Evolutionary conservation across 2,888 invertebrate genomes (phyloP), one percentile per base, ranked within the genome.

Genomic region (Ennomos erosarius): DNA sequence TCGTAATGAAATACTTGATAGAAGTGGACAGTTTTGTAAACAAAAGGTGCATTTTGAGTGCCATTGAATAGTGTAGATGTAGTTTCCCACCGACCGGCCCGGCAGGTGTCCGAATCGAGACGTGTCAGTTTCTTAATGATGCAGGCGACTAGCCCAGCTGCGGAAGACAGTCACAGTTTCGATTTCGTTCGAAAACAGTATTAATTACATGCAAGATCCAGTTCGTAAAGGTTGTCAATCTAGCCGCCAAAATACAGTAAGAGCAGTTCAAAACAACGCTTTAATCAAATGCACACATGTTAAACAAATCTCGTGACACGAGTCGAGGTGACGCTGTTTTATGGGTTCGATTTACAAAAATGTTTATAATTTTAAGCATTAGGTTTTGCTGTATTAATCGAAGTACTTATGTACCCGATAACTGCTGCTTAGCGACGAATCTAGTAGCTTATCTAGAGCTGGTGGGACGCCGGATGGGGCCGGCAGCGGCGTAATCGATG

Each of bases 21-120:
- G 79, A 82, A 90, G 90, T 90, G 87, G 90, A 88, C 88, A 89
- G 91, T 91, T 91, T 90, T 85, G 87, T 90, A 91, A 91, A 92
- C 89, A 92, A 88, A 85, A 82, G 81, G 79, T 79, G 82, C 83
- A 79, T 84, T 78, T 82, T 79, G 81, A 68, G 26, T 26, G 26
- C 82, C 85, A 90, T 90, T 89, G 88, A 87, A 81, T 62, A 65
- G 26, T 26, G 26, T 26, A 26, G 83, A 84, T 81, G 81, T 78
- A 83, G 84, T 88, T 26, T 90, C 88, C 87, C 90, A 90, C 88
- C 88, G 79, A 79, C 84, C 79, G 82, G 81, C 79, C 74, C 73
- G 78, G 78, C 88, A 84, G 86, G 85, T 87, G 88, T 79, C 79
- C 75, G 77, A 81, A 79, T 74, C 73, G 68, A 75, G 74, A 34